Evolutionary conservation across 2,888 invertebrate species (phyloP).

Genomic region (Macrosoma leucophasiata): DNA sequence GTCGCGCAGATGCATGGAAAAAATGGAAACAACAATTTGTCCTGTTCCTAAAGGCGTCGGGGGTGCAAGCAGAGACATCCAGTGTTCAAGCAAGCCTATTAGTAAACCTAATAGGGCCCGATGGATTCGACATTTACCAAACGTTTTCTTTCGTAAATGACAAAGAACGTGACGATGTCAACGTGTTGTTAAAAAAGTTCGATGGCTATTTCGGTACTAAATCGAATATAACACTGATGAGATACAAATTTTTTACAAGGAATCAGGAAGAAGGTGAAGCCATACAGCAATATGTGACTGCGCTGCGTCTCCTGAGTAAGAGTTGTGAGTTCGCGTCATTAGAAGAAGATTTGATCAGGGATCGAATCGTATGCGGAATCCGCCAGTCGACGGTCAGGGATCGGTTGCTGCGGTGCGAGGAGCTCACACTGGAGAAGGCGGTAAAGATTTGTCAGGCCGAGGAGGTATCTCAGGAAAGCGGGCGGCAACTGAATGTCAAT

Average conservation of each 20-base stretch:
- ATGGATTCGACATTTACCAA: not conserved
- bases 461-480: constrained; percentile 12
- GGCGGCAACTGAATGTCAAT: no score
- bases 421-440: constrained; percentile 14
- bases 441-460: constrained; percentile 18
- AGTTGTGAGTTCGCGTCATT: constrained; percentile 20
- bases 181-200: constrained; percentile 20
- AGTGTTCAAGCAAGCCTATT: constrained; percentile 1
- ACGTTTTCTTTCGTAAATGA: constrained; percentile 7
- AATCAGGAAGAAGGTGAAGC: constrained; percentile 23
- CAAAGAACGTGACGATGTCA: constrained; percentile 17
- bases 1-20: constrained; percentile 17
- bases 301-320: constrained; percentile 21
- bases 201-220: constrained; percentile 22
- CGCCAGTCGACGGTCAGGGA: constrained; percentile 6
- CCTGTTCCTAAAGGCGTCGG: constrained; percentile 21
- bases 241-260: constrained; percentile 21
- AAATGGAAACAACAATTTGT: constrained; percentile 16
- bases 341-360: constrained; percentile 18
- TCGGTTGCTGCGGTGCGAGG: constrained; percentile 12
- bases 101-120: not conserved
- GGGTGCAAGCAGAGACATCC: constrained; percentile 9
- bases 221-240: constrained; percentile 1
- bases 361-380: constrained; percentile 20
- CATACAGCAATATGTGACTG: constrained; percentile 26